phyloP scores from a whole-genome alignment of 2,888 invertebrate species.

The Heliothis peltigera region DNA sequence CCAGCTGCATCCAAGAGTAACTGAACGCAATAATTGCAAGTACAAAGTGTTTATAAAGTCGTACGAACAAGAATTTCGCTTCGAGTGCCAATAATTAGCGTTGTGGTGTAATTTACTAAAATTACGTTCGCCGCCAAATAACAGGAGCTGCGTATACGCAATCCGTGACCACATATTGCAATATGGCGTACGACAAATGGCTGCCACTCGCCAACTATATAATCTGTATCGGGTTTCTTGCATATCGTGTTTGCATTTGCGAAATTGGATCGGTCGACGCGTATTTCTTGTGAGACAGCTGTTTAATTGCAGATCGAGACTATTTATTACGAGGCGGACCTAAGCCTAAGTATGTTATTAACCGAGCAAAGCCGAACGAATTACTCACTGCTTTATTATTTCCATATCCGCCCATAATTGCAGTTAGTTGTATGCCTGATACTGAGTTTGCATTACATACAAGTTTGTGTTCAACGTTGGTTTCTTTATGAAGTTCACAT shows the following conservation, averaged over 20 bases:
- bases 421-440: constrained; percentile 6
- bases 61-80: constrained; percentile 63
- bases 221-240: constrained; percentile 82
- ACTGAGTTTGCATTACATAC: background rate
- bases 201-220: constrained; percentile 75
- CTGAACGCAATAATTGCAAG: constrained; percentile 58
- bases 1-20: constrained; percentile 60
- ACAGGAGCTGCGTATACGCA: constrained; percentile 82
- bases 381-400: constrained; percentile 49
- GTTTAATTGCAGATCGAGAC: constrained; percentile 67
- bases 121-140: constrained; percentile 83
- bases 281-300: constrained; percentile 70
- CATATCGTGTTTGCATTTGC: constrained; percentile 79
- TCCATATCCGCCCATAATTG: constrained; percentile 53
- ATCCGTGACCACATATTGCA: constrained; percentile 72
- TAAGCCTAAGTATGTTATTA: constrained; percentile 63
- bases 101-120: constrained; percentile 83
- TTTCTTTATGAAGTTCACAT: background rate
- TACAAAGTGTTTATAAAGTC: constrained; percentile 64
- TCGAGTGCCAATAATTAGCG: constrained; percentile 76
- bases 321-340: constrained; percentile 63
- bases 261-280: constrained; percentile 71
- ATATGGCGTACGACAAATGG: constrained; percentile 83
- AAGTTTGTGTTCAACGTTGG: background rate
- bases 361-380: constrained; percentile 40